Evolutionary conservation across 2,113 vertebrate species (phyloP).

Genomic region (Argyrosomus japonicus): DNA sequence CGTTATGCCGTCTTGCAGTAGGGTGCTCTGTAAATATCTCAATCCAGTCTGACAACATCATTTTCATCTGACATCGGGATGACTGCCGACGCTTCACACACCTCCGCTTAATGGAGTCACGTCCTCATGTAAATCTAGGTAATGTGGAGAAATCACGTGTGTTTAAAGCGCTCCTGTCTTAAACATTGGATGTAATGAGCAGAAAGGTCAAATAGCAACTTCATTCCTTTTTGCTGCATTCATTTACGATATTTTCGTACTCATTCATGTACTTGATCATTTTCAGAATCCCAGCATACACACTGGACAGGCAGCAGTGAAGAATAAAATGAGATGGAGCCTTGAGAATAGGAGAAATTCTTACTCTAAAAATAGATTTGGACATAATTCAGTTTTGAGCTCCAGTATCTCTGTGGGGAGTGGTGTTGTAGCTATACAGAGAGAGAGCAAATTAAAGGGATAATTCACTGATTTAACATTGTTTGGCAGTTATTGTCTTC

Average conservation of each 20-base stretch:
- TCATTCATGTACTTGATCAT: neutral
- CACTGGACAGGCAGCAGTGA: neutral
- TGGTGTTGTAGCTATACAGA: neutral
- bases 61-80: constrained; percentile 49
- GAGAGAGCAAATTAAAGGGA: constrained; percentile 40
- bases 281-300: neutral
- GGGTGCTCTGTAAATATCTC: constrained; percentile 44
- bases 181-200: neutral
- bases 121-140: constrained; percentile 22
- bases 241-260: constrained; percentile 16
- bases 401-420: neutral
- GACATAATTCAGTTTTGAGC: constrained; percentile 36
- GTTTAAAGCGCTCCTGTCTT: neutral
- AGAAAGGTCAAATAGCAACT: constrained; percentile 35
- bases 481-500: constrained; percentile 15
- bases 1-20: constrained; percentile 4
- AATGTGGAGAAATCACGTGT: neutral
- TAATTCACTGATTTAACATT: constrained; percentile 42
- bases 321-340: neutral
- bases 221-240: neutral
- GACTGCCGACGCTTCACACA: constrained; percentile 18
- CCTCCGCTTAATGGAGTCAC: constrained; percentile 47
- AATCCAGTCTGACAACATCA: constrained; percentile 54
- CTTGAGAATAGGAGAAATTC: neutral
- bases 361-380: constrained; percentile 33